Evolutionary conservation across 2,797 vertebrate genomes (phyloP).

Genomic region (Smutsia gigantea): DNA sequence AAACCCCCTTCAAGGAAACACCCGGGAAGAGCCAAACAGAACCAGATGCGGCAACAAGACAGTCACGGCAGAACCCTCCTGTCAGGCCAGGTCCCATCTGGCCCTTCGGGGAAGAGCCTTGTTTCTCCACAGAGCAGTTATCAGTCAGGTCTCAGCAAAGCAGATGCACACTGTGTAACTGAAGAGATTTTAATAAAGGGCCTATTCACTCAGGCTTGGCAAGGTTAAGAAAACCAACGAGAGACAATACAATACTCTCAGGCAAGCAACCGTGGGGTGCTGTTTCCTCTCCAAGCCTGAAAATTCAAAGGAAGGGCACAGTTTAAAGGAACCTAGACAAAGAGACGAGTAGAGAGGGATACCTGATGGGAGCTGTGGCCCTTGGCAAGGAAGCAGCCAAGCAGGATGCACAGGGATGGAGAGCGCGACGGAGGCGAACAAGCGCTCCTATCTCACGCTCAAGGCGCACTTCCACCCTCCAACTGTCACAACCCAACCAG

Average conservation of each 20-base stretch:
- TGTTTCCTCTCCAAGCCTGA: background rate
- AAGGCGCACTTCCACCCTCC: background rate
- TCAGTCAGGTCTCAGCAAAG: background rate
- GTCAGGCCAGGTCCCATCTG: slow-evolving; percentile 1
- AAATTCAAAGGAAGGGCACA: background rate
- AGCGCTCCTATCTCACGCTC: background rate
- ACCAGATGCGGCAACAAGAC: background rate
- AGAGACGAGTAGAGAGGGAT: background rate
- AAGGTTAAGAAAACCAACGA: slow-evolving; percentile 24
- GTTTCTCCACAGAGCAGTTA: background rate
- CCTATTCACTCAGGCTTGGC: background rate
- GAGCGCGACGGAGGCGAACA: background rate
- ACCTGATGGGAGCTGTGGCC: background rate
- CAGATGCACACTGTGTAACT: slow-evolving; percentile 17
- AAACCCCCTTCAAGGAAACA: background rate
- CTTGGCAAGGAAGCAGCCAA: background rate
- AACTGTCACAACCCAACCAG: background rate
- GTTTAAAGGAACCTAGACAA: background rate
- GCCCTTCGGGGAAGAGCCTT: background rate
- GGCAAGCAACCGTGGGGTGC: background rate
- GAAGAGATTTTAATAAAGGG: slow-evolving; percentile 44
- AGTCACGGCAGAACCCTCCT: background rate
- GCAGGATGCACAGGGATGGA: background rate
- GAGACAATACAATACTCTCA: background rate
- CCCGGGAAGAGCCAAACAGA: background rate